Base-by-base conservation (phyloP, 2,888 invertebrate genomes). In the Rhynchonema sp. region DNA sequence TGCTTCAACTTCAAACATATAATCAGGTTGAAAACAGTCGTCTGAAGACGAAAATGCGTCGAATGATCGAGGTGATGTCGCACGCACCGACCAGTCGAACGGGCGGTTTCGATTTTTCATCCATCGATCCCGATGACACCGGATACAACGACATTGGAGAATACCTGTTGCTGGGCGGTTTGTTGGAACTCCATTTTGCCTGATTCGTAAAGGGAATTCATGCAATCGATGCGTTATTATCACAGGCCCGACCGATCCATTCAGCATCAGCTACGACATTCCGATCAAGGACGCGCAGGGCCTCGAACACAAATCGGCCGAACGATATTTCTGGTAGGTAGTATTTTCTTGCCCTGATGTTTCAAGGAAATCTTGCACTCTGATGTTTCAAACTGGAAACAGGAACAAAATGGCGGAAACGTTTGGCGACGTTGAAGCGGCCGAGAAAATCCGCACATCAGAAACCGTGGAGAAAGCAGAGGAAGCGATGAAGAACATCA, bases 351-450 rank as follows among this genome's bases (percentile, higher is more conserved):
- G n/a, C n/a, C n/a, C n/a, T n/a, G n/a, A n/a, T n/a, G n/a, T n/a
- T n/a, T n/a, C n/a, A n/a, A n/a, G n/a, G n/a, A n/a, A n/a, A n/a
- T n/a, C n/a, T n/a, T n/a, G n/a, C n/a, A n/a, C n/a, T n/a, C n/a
- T n/a, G n/a, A n/a, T n/a, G n/a, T n/a, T n/a, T n/a, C n/a, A n/a
- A n/a, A n/a, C n/a, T n/a, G n/a, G n/a, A n/a, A n/a, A n/a, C 26
- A 64, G 65, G 65, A 68, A 66, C 62, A 66, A 68, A 61, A 66
- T 70, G 65, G 69, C 69, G 13, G 66, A 66, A 26, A 30, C 62
- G 2, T 69, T 69, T 60, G 63, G 60, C 2, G 69, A 69, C 56
- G 55, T 55, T 6, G 67, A 64, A 17, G 61, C 66, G 2, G 64
- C 58, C 60, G 59, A 65, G 55, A 64, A 62, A 25, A 68, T 69